A percentile compares a stretch with the other conserved stretches of the same genome.
Evolutionary conservation across 2,888 invertebrate species (phyloP).

Genomic region (Philonicus albiceps): DNA sequence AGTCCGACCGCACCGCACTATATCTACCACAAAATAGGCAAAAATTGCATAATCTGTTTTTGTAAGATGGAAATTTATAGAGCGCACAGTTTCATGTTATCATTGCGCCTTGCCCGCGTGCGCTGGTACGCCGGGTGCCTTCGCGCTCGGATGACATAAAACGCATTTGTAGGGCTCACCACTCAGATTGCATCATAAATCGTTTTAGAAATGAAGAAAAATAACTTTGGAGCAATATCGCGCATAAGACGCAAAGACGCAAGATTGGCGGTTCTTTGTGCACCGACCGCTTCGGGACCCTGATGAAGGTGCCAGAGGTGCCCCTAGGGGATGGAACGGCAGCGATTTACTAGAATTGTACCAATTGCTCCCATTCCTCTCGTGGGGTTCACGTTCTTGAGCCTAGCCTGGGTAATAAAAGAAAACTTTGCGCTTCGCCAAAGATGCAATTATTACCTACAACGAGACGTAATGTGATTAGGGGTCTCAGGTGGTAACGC

Average conservation of each 20-base stretch:
- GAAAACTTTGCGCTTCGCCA: background rate
- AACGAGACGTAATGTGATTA: background rate
- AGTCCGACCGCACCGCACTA: background rate
- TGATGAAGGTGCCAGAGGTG: background rate
- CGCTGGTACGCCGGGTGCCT: background rate
- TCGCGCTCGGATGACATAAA: slow-evolving; percentile 31
- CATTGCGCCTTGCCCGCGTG: background rate
- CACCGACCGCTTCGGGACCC: background rate
- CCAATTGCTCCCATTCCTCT: slow-evolving; percentile 8
- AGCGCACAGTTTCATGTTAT: slow-evolving; percentile 42
- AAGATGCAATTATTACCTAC: background rate
- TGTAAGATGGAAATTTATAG: slow-evolving; percentile 41
- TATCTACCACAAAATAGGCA: background rate
- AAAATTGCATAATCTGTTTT: slow-evolving; percentile 39
- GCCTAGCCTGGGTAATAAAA: background rate
- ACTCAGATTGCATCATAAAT: slow-evolving; percentile 34
- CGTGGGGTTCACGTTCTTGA: background rate
- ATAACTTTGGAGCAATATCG: slow-evolving; percentile 18
- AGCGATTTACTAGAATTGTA: slow-evolving; percentile 8
- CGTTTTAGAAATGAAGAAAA: slow-evolving; percentile 18
- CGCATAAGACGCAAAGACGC: background rate
- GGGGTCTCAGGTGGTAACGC: background rate
- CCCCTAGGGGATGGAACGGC: background rate
- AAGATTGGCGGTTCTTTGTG: background rate
- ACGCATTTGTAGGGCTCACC: slow-evolving; percentile 32